Evolutionary conservation across 2,113 vertebrate species (phyloP), one percentile per base, ranked within the genome.

Genomic region (Hiodon tergisus): DNA sequence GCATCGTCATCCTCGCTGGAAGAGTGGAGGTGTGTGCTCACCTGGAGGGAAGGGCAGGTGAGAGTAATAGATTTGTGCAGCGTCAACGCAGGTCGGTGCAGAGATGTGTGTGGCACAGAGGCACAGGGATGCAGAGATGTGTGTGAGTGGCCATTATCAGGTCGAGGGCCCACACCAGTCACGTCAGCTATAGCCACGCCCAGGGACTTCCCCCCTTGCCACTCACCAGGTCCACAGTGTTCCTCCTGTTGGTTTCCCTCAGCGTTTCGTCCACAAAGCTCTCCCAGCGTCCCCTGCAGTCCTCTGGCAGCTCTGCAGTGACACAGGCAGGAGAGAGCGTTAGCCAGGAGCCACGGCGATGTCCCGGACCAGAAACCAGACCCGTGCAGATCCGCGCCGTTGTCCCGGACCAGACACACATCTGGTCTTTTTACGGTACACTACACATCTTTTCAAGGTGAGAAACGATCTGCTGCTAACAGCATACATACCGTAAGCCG

Each of bases 1-100:
- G 95, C 89, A 85, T 98, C 96, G 74, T 98, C 96, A 0, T 98
- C 96, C 85, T 98, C 96, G 2, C 95, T 97, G 76, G 95, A 98
- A 3, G 97, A 97, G 83, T 96, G 96, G 75, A 98, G 92, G 82
- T 96, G 96, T 55, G 94, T 94, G 91, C 93, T 97, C 65, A 98
- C 95, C 96, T 98, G 86, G 0, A 82, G 81, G 2, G 82, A 6
- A 71, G 0, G 58, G 77, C 60, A 50, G 62, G 14, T 31, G 31
- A 31, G 11, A 14, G 6, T 71, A 16, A 16, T 57, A 6, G 9
- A n/a, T 5, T 16, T 51, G 8, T 57, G 17, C 51, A 4, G 48
- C 48, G 5, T 57, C 9, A 58, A 6, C 76, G 50, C 53, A 14
- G 31, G 50, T 51, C 31, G 31, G 31, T 31, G 31, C 31, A 31